These are phyloP conservation scores for Drosophila algonquin DNA, from an alignment of 2,888 invertebrate genomes.

Conservation along the genomic window DNA sequence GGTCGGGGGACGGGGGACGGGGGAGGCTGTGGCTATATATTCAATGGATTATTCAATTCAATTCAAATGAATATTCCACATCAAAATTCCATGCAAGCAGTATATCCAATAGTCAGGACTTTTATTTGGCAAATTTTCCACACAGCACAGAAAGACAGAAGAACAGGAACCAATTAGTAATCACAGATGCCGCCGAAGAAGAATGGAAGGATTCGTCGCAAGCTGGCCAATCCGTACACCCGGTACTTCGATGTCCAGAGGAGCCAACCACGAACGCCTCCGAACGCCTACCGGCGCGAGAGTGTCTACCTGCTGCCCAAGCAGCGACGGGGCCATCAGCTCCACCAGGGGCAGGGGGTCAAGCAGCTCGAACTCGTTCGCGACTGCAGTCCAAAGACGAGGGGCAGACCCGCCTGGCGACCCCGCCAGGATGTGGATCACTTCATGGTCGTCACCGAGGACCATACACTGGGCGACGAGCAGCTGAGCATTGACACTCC, in stretches of 20 bases:
- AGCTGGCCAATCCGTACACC: conserved; percentile 34
- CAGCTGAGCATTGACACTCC: not conserved
- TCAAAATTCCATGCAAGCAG: conserved; percentile 36
- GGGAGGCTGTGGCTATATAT: not conserved
- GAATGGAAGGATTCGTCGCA: conserved; percentile 34
- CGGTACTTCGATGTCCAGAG: conserved; percentile 48
- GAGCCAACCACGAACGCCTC: not conserved
- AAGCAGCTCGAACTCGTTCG: not conserved
- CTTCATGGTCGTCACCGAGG: conserved; percentile 44
- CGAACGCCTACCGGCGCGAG: conserved; percentile 14
- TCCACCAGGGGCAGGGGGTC: not conserved
- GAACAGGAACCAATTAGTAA: not conserved
- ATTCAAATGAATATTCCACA: not conserved
- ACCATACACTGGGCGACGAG: not conserved
- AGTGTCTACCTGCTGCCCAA: conserved; percentile 34
- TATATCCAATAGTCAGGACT: not conserved
- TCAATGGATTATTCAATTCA: not conserved
- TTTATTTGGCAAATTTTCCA: conserved; percentile 15
- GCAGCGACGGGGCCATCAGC: conserved; percentile 3
- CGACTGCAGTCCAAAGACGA: not conserved
- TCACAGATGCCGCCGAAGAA: conserved; percentile 47
- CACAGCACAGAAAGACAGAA: not conserved
- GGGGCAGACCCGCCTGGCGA: conserved; percentile 9
- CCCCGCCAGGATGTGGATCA: conserved; percentile 10
- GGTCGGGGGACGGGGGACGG: not conserved